phyloP scores from a whole-genome alignment of 2,113 vertebrate species.

The Macaca nemestrina region DNA sequence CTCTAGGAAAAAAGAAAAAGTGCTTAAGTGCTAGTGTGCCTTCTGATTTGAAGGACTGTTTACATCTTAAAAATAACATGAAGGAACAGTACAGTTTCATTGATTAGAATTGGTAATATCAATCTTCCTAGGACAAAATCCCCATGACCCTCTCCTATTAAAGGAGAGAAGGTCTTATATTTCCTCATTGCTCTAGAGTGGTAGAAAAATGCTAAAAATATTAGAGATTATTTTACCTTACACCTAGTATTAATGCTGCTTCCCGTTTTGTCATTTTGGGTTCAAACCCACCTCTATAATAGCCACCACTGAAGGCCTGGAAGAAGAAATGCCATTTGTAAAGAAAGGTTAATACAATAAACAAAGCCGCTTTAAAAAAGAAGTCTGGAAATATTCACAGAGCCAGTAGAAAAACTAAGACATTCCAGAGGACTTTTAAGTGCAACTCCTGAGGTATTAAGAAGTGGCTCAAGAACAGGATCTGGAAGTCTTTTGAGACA shows the following conservation, averaged over 20 bases:
- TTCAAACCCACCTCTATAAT: slow-evolving; percentile 97
- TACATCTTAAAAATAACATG: not conserved
- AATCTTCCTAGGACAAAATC: not conserved
- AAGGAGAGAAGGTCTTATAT: not conserved
- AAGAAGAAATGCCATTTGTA: slow-evolving; percentile 57
- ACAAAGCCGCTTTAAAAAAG: not conserved
- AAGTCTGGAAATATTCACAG: not conserved
- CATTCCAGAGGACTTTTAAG: slow-evolving; percentile 12
- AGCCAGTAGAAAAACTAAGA: not conserved
- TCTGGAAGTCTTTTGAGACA: not conserved
- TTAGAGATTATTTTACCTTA: slow-evolving; percentile 88
- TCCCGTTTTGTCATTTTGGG: slow-evolving; percentile 98
- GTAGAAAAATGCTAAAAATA: not conserved
- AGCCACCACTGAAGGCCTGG: slow-evolving; percentile 93
- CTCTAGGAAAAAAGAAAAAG: not conserved
- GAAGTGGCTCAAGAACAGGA: not conserved
- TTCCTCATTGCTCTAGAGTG: not conserved
- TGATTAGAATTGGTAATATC: not conserved
- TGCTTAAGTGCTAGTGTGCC: not conserved
- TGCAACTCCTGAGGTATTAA: not conserved
- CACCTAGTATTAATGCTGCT: slow-evolving; percentile 94
- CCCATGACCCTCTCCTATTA: not conserved
- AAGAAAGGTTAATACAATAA: slow-evolving; percentile 33
- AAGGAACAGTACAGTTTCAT: not conserved
- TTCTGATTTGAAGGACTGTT: not conserved